Conservation (phyloP, 1,140 invertebrate species). For the Pogonomyrmex californicus region DNA sequence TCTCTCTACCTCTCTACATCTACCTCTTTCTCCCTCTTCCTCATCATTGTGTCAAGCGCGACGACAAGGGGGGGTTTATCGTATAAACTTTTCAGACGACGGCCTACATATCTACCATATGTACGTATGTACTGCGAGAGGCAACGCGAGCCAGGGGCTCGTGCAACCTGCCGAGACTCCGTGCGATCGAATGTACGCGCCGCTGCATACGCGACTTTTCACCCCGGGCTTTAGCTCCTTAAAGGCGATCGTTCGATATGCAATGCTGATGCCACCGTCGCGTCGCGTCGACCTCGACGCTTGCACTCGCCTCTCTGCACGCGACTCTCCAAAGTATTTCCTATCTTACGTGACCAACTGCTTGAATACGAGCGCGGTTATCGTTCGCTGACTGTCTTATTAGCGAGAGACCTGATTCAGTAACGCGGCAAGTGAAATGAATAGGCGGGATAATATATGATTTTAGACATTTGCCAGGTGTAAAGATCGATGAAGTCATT, state of each 20-base stretch:
- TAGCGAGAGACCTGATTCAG: conserved; percentile 37
- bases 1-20: too few relatives aligned
- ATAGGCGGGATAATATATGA: not conserved
- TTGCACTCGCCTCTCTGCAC: conserved; percentile 27
- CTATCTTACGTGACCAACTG: conserved; percentile 35
- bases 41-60: conserved; percentile 38
- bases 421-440: conserved; percentile 16
- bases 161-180: conserved; percentile 33
- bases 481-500: conserved; percentile 55
- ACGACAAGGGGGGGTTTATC: conserved; percentile 66
- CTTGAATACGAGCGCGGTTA: conserved; percentile 26
- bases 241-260: conserved; percentile 59
- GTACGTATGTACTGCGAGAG: conserved; percentile 49
- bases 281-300: not conserved
- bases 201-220: conserved; percentile 66
- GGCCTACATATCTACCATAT: conserved; percentile 75
- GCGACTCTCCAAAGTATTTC: conserved; percentile 30
- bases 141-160: conserved; percentile 22
- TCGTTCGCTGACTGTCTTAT: conserved; percentile 49
- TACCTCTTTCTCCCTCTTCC: not conserved
- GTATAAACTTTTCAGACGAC: conserved; percentile 78
- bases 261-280: not conserved
- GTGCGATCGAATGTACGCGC: conserved; percentile 55
- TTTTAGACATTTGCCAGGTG: conserved; percentile 34
- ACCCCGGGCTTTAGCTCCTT: conserved; percentile 54